Evolutionary conservation across 2,113 vertebrate genomes (phyloP), one percentile per base, ranked within the genome.

Genomic region (Coreoperca whiteheadi): DNA sequence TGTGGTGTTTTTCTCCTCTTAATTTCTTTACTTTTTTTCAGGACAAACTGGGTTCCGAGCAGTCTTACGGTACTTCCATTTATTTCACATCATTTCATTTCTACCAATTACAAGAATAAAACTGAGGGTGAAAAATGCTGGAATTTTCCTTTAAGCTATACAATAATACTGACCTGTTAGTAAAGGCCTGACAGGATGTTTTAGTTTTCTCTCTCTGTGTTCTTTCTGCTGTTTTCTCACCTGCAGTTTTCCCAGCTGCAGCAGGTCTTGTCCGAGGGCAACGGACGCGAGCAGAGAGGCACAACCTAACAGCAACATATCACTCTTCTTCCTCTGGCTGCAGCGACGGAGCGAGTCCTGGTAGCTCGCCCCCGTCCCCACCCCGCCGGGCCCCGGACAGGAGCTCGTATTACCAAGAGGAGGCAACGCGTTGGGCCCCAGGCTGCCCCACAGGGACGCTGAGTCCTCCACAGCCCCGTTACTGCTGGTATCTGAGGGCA

Each of bases 271-370:
- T 1, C 97, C 97, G 15, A 98, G 92, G 9, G 89, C 97, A 18
- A 98, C 95, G 0, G 97, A 95, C 0, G 97, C 95, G 25, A 98
- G 92, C 70, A 98, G 78, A n/a, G 96, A 95, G 56, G 97, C 96
- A 0, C 97, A 98, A 54, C 96, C 93, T 82, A 98, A 67, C 67
- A 98, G 79, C 6, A 96, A 86, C 50, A 96, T 86, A 43, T 97
- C 96, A 9, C 96, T 97, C 88, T 96, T 96, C 91, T 96, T 95
- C 71, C 96, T 96, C 89, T 96, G 95, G 87, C 89, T 89, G 79
- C 80, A 85, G 87, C 89, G 94, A 2, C 95, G 92, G 14, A 89
- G 71, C 0, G 93, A 92, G 81, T 95, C 95, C 79, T 94, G 92
- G 77, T 85, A 74, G 54, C 86, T 89, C 60, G 56, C 50, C 0